Evolutionary conservation across 2,797 vertebrate species (phyloP), one percentile per base, ranked within the genome.

Genomic region (Neosalanx taihuensis): DNA sequence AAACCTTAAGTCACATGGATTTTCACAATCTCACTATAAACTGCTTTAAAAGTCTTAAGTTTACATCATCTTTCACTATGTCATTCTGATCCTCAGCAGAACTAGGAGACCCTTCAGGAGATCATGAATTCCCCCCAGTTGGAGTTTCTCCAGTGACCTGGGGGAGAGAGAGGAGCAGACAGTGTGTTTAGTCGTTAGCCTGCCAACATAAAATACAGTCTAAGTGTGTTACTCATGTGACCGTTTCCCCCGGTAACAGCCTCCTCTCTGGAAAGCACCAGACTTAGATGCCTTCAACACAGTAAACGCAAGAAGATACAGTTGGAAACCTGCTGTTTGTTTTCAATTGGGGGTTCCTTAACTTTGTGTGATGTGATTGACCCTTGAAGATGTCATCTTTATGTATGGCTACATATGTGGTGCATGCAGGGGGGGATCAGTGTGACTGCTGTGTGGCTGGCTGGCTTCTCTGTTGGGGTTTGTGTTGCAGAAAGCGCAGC

Each of bases 231-330:
- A 46, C 17, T 37, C 46, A 37, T 63, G 51, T 69, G 67, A 64
- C 72, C 23, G 64, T 46, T 37, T 71, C 15, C 53, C 33, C 63
- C 37, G 59, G 59, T 30, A 31, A 20, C 65, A 56, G 17, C 12
- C 18, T 31, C 17, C 31, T 69, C 59, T 29, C 2, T 18, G 46
- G 29, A 15, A 35, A 29, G 31, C 59, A 18, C 41, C 12, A 29
- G 64, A 23, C 46, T 26, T 12, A 17, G 46, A 63, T 67, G 23
- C 26, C 41, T 30, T 37, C 33, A 41, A 15, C 41, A 46, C 41
- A 3, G 41, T 46, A 3, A 72, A 58, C 23, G 2, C 37, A n/a
- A 37, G 13, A 18, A 29, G 18, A 59, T 72, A 6, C 18, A 26
- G 59, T 29, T 72, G 12, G 29, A 41, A 46, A 59, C 58, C n/a